Evolutionary conservation across 2,888 invertebrate genomes (phyloP), one percentile per base, ranked within the genome.

Genomic region (Pterobdella sp.): DNA sequence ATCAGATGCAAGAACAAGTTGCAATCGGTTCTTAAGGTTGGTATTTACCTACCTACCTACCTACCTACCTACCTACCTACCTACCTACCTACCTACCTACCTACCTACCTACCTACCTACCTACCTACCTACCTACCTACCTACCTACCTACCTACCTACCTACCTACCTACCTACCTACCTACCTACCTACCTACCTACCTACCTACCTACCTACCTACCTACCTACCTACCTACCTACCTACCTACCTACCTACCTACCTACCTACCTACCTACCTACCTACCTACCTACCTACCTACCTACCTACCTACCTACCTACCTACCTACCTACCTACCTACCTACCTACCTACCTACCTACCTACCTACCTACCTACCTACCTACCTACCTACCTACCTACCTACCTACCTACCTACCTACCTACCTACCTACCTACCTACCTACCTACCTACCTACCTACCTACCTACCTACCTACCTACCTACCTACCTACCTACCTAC

Each of bases 281-380:
- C 68, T 68, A 37, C 68, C 68, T 68, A 37, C 68, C 68, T 68
- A 37, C 68, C 68, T 68, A 37, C 68, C 68, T 68, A 37, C 68
- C 68, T 68, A 37, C 68, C 68, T 68, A 37, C 68, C 68, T 68
- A 37, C 68, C 68, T 68, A 37, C 68, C 68, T 68, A 37, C 68
- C 68, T 68, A 37, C 68, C 68, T 68, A 37, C 68, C 68, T 68
- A 37, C 68, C 68, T 68, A 37, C 68, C 68, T 68, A 37, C 68
- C 68, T 68, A 37, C 68, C 68, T 68, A 37, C 68, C 68, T 68
- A 37, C 68, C 68, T 68, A 37, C 68, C 68, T 68, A 37, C 68
- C 68, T 68, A 37, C 68, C 68, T 68, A 37, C 68, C 68, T 68
- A 37, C 68, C 68, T 68, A 37, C 68, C 68, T 68, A 37, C 68